Evolutionary conservation across 2,888 invertebrate genomes (phyloP), one percentile per base, ranked within the genome.

Genomic region (Hyppa rectilinea): DNA sequence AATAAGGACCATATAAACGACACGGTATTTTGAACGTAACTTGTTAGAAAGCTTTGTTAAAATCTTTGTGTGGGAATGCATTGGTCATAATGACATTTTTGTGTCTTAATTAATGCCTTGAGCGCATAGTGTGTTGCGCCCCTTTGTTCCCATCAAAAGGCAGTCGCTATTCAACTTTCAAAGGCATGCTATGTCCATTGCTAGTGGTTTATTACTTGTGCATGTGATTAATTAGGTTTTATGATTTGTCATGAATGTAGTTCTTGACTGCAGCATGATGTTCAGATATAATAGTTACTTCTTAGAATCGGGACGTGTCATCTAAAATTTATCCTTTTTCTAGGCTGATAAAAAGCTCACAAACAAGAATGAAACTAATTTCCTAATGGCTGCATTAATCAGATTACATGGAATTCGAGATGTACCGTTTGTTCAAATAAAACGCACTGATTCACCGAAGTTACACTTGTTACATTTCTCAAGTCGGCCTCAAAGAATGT

Each of bases 61-160:
- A 69, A 60, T 81, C 66, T 76, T 79, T 80, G 78, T 87, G 87
- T 90, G 90, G 84, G 90, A 90, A 90, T 83, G 68, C 67, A 81
- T 65, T 59, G 82, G 81, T 71, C 81, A 76, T 86, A 85, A 88
- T 86, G 84, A 84, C 82, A 87, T 90, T 89, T 89, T 88, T 90
- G 88, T 88, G 78, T 80, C 77, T 89, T 90, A 91, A 90, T 91
- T 90, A 90, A 89, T 88, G 87, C 61, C 85, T 80, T 80, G 77
- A 65, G 71, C 69, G 74, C 71, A 76, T 61, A 82, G 78, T 70
- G 72, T 78, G 82, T 83, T 71, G 71, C 72, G 77, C 71, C 80
- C 83, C 84, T 87, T 88, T 88, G 84, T 89, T 88, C 82, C 82
- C 82, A 83, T 85, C 76, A 59, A 74, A 67, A 78, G 79, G 67